Conservation (phyloP, 30 jellyfish, hydroid and myxozoan species). For the Chironex yamaguchii region DNA sequence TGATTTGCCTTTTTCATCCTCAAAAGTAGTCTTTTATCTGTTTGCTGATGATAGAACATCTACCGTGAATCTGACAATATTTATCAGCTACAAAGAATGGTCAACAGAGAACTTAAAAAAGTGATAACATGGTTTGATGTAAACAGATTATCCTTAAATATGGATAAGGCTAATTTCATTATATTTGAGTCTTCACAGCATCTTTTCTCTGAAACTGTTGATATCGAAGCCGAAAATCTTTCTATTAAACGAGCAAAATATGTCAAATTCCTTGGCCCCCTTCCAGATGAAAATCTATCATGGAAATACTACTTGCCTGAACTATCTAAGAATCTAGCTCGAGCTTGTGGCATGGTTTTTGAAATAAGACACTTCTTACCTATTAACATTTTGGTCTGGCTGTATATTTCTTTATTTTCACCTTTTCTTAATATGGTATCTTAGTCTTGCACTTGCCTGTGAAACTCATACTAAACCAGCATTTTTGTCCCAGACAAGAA, state of each 20-base stretch:
- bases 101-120: conserved; percentile 25
- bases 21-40: conserved; percentile 36
- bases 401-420: background rate
- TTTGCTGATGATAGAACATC: conserved; percentile 72
- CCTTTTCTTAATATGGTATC: background rate
- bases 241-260: background rate
- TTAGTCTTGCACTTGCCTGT: background rate
- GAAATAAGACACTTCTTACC: conserved; percentile 24
- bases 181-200: conserved; percentile 38
- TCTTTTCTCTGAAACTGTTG: background rate
- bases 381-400: conserved; percentile 7
- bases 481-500: background rate
- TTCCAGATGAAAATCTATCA: conserved; percentile 37
- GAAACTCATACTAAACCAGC: background rate
- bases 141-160: conserved; percentile 19
- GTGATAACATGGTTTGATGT: conserved; percentile 33
- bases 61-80: conserved; percentile 41
- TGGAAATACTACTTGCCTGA: conserved; percentile 13
- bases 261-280: conserved; percentile 58
- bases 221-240: conserved; percentile 4
- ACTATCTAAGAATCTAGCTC: conserved; percentile 15
- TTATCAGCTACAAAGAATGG: conserved; percentile 3
- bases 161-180: conserved; percentile 30
- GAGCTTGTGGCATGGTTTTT: conserved; percentile 12
- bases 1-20: conserved; percentile 59